Evolutionary conservation across 2,888 invertebrate species (phyloP), one percentile per base, ranked within the genome.

Genomic region (Limnephilus auricula): DNA sequence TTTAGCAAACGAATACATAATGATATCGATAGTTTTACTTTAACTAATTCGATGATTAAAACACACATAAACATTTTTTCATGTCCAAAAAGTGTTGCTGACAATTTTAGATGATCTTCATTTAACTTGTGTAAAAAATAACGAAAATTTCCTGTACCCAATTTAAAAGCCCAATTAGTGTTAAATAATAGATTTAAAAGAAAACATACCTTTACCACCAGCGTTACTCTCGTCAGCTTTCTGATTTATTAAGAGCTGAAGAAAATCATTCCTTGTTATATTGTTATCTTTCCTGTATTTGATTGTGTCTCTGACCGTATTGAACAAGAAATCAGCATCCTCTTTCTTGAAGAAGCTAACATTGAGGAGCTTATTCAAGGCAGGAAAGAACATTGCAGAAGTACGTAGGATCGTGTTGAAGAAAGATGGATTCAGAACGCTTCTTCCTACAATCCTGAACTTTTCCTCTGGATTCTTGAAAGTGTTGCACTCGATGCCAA

Each of bases 191-290:
- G 12, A 40, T 40, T 40, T 12, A 40, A 40, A 65, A 18, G 0
- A 31, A 80, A 31, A 5, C 15, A 18, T 50, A 91, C 89, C 89
- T 80, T 78, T 30, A 10, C 82, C 89, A 25, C 79, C 89, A 6
- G 30, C 82, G n/a, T 89, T 32, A 15, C 15, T 13, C 9, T 85
- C 91, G 13, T 90, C 94, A 93, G 95, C 95, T 93, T 95, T 95
- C 92, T 96, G 93, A 82, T 96, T 95, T 80, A 96, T 96, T 13
- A 96, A 94, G 2, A 96, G 94, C 94, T 96, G 96, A 90, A 96
- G 94, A 93, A 96, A 96, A 93, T 96, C 96, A 91, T 96, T 95
- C 84, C 96, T 94, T 78, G 94, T 94, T 90, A 95, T 94, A 10
- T 94, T 93, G 93, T 95, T 93, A 80, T 94, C 94, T 92, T 94